Conservation (phyloP, 37 sponge, comb jelly and placozoan species). For the Aphrocallistes beatrix region DNA sequence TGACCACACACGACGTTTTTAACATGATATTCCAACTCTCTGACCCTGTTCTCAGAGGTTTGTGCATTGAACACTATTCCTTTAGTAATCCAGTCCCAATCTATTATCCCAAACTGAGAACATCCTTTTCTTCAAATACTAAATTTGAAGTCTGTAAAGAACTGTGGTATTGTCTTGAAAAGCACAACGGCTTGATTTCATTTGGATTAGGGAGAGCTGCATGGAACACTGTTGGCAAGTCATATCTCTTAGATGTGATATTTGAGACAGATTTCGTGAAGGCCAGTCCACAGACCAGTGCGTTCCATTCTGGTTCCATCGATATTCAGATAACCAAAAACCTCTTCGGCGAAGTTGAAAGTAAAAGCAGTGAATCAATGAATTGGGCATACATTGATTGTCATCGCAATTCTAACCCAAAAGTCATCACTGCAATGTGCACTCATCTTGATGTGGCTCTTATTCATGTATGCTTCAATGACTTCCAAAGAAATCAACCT, state of each 20-base stretch:
- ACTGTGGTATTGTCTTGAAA: neutral
- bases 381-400: too few species aligned
- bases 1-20: too few species aligned
- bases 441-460: too few species aligned
- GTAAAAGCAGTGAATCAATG: too few species aligned
- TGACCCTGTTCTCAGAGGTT: neutral
- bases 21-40: slow-evolving; percentile 10
- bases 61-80: neutral
- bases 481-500: too few species aligned
- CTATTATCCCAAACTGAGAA: neutral
- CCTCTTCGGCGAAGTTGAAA: neutral
- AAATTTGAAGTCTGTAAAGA: neutral
- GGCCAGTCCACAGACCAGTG: neutral
- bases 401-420: too few species aligned
- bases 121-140: too few species aligned
- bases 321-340: neutral
- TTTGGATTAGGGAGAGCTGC: neutral
- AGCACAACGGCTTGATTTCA: neutral
- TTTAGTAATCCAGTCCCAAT: neutral
- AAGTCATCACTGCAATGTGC: too few species aligned
- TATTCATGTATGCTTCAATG: too few species aligned
- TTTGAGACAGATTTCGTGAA: neutral
- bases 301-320: neutral
- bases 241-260: neutral
- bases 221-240: neutral